These are phyloP conservation scores for Mallotus villosus DNA, from an alignment of 2,797 vertebrate species.

Conservation along the genomic window DNA sequence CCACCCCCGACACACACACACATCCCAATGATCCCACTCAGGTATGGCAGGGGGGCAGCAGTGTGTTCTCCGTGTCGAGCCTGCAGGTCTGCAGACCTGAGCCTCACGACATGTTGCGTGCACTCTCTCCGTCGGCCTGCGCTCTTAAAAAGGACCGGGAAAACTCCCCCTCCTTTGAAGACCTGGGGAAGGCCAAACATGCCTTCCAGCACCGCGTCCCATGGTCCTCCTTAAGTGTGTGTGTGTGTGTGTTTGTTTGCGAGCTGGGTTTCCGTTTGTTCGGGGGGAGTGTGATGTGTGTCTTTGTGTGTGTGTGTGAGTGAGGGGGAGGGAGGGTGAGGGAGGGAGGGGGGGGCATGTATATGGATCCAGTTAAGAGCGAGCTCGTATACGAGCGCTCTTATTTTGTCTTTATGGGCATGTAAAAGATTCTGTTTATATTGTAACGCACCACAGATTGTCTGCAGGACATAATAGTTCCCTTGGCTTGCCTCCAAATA, in stretches of 20 bases:
- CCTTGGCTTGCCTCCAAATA: conserved; percentile 56
- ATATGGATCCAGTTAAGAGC: conserved; percentile 59
- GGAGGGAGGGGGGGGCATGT: conserved; percentile 30
- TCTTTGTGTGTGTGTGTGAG: conserved; percentile 6
- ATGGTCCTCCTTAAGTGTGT: conserved; percentile 31
- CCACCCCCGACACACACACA: not conserved
- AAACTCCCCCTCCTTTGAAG: conserved; percentile 68
- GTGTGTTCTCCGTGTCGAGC: not conserved
- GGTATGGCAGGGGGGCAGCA: not conserved
- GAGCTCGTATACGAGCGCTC: conserved; percentile 39
- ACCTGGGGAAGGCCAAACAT: conserved; percentile 39
- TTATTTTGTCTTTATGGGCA: conserved; percentile 62
- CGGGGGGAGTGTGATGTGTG: not conserved
- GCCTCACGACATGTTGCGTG: conserved; percentile 52
- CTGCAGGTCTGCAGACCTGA: conserved; percentile 54
- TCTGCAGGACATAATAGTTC: conserved; percentile 62
- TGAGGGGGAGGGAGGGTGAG: conserved; percentile 14
- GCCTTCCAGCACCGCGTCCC: conserved; percentile 52
- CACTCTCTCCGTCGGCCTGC: conserved; percentile 58
- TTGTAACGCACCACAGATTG: conserved; percentile 56
- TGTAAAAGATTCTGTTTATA: conserved; percentile 69
- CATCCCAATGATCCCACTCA: not conserved
- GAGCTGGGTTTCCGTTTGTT: not conserved
- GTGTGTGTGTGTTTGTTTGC: conserved; percentile 7
- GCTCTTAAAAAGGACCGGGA: conserved; percentile 62